A percentile compares a stretch with the other conserved stretches of the same genome.
These are phyloP conservation scores for Spisula solida DNA, from an alignment of 2,888 invertebrate species.

Conservation along the genomic window DNA sequence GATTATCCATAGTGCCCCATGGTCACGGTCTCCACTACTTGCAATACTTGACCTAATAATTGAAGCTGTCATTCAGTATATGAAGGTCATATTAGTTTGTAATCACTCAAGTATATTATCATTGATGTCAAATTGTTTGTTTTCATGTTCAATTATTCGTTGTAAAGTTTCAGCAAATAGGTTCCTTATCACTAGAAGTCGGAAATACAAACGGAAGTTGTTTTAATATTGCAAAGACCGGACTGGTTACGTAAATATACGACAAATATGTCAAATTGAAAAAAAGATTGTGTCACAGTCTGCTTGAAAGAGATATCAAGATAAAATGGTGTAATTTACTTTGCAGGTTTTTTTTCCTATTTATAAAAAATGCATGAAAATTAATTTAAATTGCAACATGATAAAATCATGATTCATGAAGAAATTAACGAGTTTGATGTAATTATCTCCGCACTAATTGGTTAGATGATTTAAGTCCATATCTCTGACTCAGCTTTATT, in stretches of 20 bases:
- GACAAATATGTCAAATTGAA: neutral
- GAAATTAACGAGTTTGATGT: neutral
- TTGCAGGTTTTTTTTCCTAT: neutral
- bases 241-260: neutral
- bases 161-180: neutral
- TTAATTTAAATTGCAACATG: constrained; percentile 3
- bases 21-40: too few relatives aligned
- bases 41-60: too few relatives aligned
- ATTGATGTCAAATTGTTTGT: constrained; percentile 7
- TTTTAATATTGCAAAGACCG: neutral
- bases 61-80: too few relatives aligned
- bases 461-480: neutral
- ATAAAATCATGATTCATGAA: constrained; percentile 3
- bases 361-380: constrained; percentile 9
- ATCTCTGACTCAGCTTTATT: neutral
- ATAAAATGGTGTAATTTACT: neutral
- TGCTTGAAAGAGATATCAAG: neutral
- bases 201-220: constrained; percentile 4
- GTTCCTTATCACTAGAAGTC: neutral
- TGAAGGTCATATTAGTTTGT: neutral
- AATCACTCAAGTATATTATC: neutral
- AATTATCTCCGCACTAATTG: neutral
- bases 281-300: neutral
- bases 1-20: too few relatives aligned
- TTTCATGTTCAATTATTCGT: neutral